Percentiles rank a stretch among this genome's conserved stretches.
Evolutionary conservation across 2,113 vertebrate species (phyloP).

Genomic region (Hypomesus transpacificus): DNA sequence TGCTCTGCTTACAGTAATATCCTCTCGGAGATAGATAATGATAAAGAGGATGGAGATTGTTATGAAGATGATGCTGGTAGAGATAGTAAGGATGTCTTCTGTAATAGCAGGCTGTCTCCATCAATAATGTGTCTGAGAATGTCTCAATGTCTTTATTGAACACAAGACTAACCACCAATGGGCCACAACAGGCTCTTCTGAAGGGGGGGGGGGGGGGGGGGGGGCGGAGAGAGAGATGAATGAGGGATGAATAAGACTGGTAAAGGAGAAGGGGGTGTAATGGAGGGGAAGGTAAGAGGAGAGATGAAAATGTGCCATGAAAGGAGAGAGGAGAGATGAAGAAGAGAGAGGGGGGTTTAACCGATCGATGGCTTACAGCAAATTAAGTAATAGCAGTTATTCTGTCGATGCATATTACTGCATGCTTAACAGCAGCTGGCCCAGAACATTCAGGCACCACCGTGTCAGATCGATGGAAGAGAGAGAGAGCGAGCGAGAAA

Average conservation of each 20-base stretch:
- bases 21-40: slow-evolving; percentile 28
- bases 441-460: slow-evolving; percentile 51
- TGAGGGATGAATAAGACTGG: neutral
- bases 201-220: too few species aligned
- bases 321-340: slow-evolving; percentile 1
- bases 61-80: slow-evolving; percentile 14
- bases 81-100: neutral
- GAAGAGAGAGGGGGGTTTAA: slow-evolving; percentile 51
- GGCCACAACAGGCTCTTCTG: slow-evolving; percentile 11
- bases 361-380: slow-evolving; percentile 71
- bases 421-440: slow-evolving; percentile 66
- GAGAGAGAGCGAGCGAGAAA: slow-evolving; percentile 51
- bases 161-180: neutral
- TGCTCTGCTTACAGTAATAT: slow-evolving; percentile 38
- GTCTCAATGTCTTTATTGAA: slow-evolving; percentile 46
- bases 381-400: slow-evolving; percentile 74
- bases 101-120: slow-evolving; percentile 42
- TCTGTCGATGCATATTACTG: slow-evolving; percentile 69
- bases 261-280: neutral
- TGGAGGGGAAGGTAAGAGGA: neutral
- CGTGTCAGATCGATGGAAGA: slow-evolving; percentile 58
- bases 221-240: neutral
- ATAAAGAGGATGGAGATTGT: neutral
- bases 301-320: neutral
- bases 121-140: slow-evolving; percentile 53